Base-by-base conservation (phyloP, 2,888 invertebrate species). In the Deroplatys truncata region DNA sequence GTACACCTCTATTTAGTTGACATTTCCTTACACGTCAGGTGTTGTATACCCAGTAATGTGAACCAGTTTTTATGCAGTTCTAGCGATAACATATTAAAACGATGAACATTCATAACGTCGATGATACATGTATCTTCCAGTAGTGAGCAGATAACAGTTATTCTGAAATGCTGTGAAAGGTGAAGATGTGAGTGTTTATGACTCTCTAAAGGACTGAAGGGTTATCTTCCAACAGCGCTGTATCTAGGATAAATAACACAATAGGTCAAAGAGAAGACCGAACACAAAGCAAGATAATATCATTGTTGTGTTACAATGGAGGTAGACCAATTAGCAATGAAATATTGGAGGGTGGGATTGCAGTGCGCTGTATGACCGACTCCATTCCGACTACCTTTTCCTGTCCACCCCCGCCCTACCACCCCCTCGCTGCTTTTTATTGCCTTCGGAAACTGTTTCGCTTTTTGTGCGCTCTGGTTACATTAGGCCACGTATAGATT, bases 201-300 rank as follows among this genome's bases (percentile, higher is more conserved):
- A 25, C 56, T 9, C 56, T 72, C 56, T 72, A 20, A 72, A 72
- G 56, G 20, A 72, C 56, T 72, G 13, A n/a, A 72, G 25, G 72
- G 20, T 82, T 86, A 86, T 86, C 86, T 29, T 86, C 31, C 56
- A 29, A 82, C 85, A 56, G 15, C 29, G 25, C 86, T 28, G 7
- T 72, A 86, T 86, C 72, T 86, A 86, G 29, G 56, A 86, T 86
- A 86, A 86, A 86, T 86, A 86, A 82, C 82, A 86, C 86, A 86
- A 86, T 86, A 28, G 86, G 29, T 20, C 72, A 86, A 86, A 86
- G 13, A 86, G 86, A 86, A 86, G 82, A 86, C 86, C 31, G 82
- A 86, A 86, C 56, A 86, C 86, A 86, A 86, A 86, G 82, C 86
- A 86, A 86, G 86, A 86, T 86, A 86, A 86, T 82, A 31, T 86